Conservation (phyloP, 2,113 vertebrate genomes). For the Sylvicapra grimmia region DNA sequence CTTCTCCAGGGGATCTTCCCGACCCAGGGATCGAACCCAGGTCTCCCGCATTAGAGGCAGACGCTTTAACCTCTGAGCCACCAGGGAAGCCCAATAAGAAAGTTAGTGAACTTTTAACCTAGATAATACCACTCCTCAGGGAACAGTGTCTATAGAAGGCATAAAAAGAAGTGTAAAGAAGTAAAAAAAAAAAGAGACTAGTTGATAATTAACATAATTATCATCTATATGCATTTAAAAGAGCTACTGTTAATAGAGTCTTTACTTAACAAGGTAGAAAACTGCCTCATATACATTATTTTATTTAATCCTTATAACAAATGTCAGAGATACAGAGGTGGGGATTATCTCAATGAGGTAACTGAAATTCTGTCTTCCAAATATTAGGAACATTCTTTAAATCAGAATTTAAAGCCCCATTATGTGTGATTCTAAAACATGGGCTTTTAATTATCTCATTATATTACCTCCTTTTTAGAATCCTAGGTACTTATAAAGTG, state of each 20-base stretch:
- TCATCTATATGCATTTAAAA: neutral
- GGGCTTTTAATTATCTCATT: neutral
- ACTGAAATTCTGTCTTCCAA: neutral
- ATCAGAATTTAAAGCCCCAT: neutral
- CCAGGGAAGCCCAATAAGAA: too few species aligned
- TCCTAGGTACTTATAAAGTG: neutral
- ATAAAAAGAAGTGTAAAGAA: neutral
- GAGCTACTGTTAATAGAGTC: neutral
- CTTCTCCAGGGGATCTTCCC: too few species aligned
- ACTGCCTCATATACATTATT: neutral
- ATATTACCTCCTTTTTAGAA: neutral
- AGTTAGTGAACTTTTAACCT: neutral
- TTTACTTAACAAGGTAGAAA: neutral
- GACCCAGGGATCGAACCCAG: too few species aligned
- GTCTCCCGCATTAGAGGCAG: too few species aligned
- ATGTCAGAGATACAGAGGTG: neutral
- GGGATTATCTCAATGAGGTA: neutral
- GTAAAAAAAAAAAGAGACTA: neutral
- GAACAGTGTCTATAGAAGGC: neutral
- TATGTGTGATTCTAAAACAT: neutral
- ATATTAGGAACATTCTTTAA: neutral
- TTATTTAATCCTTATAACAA: conserved; percentile 23
- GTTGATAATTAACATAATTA: conserved; percentile 13
- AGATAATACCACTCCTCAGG: neutral
- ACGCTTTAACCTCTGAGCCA: too few species aligned